Evolutionary conservation across 2,113 vertebrate species (phyloP), one percentile per base, ranked within the genome.

Genomic region (Daphoenositta chrysoptera): DNA sequence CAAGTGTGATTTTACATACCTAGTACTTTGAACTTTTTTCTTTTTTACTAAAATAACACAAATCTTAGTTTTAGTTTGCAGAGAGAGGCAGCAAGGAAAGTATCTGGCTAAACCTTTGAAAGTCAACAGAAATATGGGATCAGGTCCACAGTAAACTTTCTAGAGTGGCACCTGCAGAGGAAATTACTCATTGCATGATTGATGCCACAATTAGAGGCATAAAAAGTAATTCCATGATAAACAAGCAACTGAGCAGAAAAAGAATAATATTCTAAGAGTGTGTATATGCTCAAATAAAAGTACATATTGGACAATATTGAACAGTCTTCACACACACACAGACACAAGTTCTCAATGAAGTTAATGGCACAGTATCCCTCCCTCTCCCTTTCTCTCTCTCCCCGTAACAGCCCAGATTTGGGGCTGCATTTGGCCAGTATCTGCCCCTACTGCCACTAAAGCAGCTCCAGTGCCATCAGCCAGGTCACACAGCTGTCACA

Each of bases 171-270:
- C 81, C 91, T 93, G 85, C 84, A 73, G 40, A 96, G 94, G 96
- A 96, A 94, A 96, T 89, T 95, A 96, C 87, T 88, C 81, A 77
- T 19, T 94, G 81, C 51, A 73, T 82, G 92, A 96, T 20, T 93
- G 93, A 97, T 94, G 63, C 92, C 89, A 93, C 85, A 90, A 95
- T 95, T 88, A 95, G 66, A 94, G 84, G 91, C 48, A 91, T 87
- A 95, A 92, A 95, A 88, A 87, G 64, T 94, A 96, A 96, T 86
- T 76, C 88, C 82, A 91, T 33, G 51, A 89, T 93, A 93, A 95
- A 95, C 83, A 96, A 69, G 64, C 63, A 91, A 84, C n/a, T 0
- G 1, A 94, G 71, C 23, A 89, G 63, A 89, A 92, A 75, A 87
- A 77, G 30, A 91, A 42, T 45, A 21, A 37, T 87, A 79, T 68